Percentiles rank a stretch among this genome's conserved stretches.
phyloP scores from a whole-genome alignment of 2,888 invertebrate genomes.

The Malthinus flaveolus region DNA sequence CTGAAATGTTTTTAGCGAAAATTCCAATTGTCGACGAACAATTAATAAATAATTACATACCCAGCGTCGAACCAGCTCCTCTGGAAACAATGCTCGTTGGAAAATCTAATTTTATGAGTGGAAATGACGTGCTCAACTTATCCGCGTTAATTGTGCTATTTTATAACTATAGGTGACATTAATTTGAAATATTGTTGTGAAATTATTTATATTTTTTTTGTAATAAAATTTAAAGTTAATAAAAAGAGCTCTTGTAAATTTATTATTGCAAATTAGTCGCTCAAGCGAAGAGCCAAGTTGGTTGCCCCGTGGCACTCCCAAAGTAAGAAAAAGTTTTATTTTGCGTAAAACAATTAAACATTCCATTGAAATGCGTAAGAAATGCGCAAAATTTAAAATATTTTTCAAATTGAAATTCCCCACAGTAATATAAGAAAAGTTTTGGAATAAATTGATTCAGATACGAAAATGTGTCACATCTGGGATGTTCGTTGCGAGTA shows the following conservation, averaged over 20 bases:
- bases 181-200: background rate
- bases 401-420: conserved; percentile 16
- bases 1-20: conserved; percentile 5
- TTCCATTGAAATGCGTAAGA: background rate
- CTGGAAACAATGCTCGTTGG: conserved; percentile 21
- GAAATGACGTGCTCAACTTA: background rate
- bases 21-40: conserved; percentile 13
- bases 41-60: conserved; percentile 14
- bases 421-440: conserved; percentile 16
- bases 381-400: conserved; percentile 9
- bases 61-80: conserved; percentile 23
- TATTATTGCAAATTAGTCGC: no score
- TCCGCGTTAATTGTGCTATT: background rate
- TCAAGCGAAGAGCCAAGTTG: no score
- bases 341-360: no score
- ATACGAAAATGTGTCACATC: conserved; percentile 25
- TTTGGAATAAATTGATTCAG: conserved; percentile 25
- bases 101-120: background rate
- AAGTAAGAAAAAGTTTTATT: no score
- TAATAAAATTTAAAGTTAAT: no score
- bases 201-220: no score
- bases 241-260: no score
- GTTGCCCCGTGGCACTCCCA: no score
- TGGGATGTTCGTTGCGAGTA: conserved; percentile 24
- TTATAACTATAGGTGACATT: conserved; percentile 14